Base-by-base conservation (phyloP, 2,888 invertebrate genomes). In the Epirrhoe tristata region DNA sequence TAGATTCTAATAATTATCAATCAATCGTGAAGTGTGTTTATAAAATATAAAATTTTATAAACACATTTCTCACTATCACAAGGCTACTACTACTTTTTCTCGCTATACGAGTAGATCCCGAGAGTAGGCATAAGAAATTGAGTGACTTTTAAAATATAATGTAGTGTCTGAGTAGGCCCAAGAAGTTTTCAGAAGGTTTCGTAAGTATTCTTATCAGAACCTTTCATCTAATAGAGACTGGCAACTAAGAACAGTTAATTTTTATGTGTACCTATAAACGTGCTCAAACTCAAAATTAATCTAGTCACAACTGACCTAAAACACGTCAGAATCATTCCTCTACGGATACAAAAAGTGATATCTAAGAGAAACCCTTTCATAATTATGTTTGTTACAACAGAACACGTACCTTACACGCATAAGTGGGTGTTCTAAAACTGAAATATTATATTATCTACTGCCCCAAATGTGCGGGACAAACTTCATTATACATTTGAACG, bases 351-450 rank as follows among this genome's bases (percentile, higher is more conserved):
- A 59, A 59, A 60, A 43, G 51, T 31, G 54, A 50, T 36, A 65
- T 43, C 39, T 43, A 53, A 43, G 53, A 36, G 52, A 59, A 34
- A 61, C 32, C 54, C 57, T 58, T 16, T 17, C 17, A 32, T 63
- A 60, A 63, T 66, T 51, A 69, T 63, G 54, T 58, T 54, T 56
- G 62, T 62, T 58, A 63, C 65, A 66, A 55, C 58, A 52, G 58
- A 32, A 48, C 31, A 31, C n/a, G 58, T 36, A 56, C 39, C 12
- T 12, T 43, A 43, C 39, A 43, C 39, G 12, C 10, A 39, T 10
- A 43, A 43, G 39, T 12, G 39, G 39, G 39, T 43, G 39, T 43
- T 43, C 39, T 3, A 43, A 43, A 43, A 43, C 10, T 43, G 12
- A 43, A 43, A 43, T 43, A 12, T 43, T 43, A 43, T 43, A 43